A percentile compares a stretch with the other conserved stretches of the same genome.
These are phyloP conservation scores for Sinocyclocheilus anophthalmus DNA, from an alignment of 2,113 vertebrate species.

Conservation along the genomic window DNA sequence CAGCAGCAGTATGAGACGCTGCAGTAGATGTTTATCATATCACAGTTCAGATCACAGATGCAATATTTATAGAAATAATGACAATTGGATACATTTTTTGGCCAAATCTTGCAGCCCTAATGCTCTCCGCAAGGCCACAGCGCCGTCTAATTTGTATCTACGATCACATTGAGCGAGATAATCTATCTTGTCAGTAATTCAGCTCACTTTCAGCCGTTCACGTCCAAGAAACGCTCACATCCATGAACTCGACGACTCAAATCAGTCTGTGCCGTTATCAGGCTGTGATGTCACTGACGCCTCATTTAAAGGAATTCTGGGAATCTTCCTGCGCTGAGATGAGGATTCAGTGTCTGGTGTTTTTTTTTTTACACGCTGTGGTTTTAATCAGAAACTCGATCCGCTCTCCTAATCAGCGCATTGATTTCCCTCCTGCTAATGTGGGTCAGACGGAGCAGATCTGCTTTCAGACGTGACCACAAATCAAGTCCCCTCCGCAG, in stretches of 20 bases:
- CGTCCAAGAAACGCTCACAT: not conserved
- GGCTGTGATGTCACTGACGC: slow-evolving; percentile 18
- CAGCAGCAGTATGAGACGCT: not conserved
- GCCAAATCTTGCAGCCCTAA: not conserved
- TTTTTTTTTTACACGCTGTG: slow-evolving; percentile 27
- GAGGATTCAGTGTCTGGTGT: slow-evolving; percentile 4
- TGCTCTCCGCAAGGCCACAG: not conserved
- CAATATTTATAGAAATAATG: not conserved
- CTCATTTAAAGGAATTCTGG: slow-evolving; percentile 26
- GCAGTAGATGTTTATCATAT: not conserved
- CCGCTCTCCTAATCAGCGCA: slow-evolving; percentile 59
- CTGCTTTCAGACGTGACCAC: slow-evolving; percentile 52
- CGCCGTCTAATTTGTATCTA: not conserved
- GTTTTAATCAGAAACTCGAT: slow-evolving; percentile 61
- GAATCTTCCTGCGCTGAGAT: slow-evolving; percentile 29
- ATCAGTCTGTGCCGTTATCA: slow-evolving; percentile 6
- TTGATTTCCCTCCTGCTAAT: slow-evolving; percentile 50
- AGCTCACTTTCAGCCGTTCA: not conserved
- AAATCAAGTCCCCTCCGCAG: slow-evolving; percentile 45
- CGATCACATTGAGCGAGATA: not conserved
- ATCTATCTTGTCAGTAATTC: not conserved
- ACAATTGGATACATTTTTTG: not conserved
- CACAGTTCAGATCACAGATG: not conserved
- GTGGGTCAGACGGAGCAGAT: slow-evolving; percentile 53
- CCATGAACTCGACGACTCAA: not conserved